Base-by-base conservation (phyloP, 2,797 vertebrate genomes). In the Sylvilagus floridanus region DNA sequence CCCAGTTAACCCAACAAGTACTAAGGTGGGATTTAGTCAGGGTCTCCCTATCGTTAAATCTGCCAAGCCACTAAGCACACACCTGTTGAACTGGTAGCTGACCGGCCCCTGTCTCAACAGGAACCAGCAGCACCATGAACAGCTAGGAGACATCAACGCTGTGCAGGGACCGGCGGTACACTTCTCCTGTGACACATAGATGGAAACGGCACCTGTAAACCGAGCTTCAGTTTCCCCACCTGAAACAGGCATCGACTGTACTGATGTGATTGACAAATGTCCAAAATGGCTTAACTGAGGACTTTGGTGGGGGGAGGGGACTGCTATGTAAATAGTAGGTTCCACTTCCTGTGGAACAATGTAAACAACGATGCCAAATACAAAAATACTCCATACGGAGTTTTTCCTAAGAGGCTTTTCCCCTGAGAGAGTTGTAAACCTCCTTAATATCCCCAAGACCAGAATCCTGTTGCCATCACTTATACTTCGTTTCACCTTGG, bases 201-300 rank as follows among this genome's bases (percentile, higher is more conserved):
- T 65, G 14, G 32, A 57, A 69, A 16, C 24, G 28, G 52, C 37
- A 35, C 21, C 21, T 87, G 11, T 52, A 84, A 96, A 65, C 42
- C 81, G 52, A 95, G 65, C 37, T 79, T 84, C 32, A 32, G 32
- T 75, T 50, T 73, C n/a, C 28, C 57, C 52, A n/a, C 54, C 66
- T 52, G 86, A 37, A 42, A 63, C 66, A 82, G 75, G 28, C 47
- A 66, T 66, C 72, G 77, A 93, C 81, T 71, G 82, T 69, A 60
- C 16, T 76, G 62, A 94, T 89, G 69, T 89, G 77, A 94, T 79
- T 93, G 81, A 30, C 32, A 78, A 54, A 82, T 37, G 30, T 79
- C 81, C 88, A 50, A 17, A 63, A 16, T 78, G 28, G 75, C 92
- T 88, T 90, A 88, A 95, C 93, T 65, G 88, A 16, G 93, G 73